Percentiles rank a stretch among this genome's conserved stretches.
These are phyloP conservation scores for Empidonax alnorum DNA, from an alignment of 2,113 vertebrate genomes.

Conservation along the genomic window DNA sequence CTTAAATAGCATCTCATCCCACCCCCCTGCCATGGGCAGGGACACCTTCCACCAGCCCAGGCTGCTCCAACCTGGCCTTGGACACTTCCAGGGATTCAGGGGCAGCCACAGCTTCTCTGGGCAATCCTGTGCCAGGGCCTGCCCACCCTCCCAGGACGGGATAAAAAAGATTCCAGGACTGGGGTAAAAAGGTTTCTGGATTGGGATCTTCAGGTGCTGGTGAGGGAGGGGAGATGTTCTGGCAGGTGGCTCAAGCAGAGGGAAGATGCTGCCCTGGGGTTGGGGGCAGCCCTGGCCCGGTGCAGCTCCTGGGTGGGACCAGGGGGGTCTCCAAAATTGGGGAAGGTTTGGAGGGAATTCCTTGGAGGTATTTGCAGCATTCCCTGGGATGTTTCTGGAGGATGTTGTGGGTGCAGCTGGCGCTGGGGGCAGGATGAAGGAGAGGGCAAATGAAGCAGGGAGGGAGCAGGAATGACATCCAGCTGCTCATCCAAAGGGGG, in stretches of 20 bases:
- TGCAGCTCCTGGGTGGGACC: neutral
- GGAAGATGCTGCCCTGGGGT: neutral
- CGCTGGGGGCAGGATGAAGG: neutral
- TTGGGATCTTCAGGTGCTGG: neutral
- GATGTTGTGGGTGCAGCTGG: neutral
- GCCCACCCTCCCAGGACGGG: neutral
- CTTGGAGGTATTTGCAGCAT: neutral
- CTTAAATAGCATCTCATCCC: accelerated
- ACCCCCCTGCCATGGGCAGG: no score
- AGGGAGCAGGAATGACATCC: neutral
- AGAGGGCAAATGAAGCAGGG: neutral
- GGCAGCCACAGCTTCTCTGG: neutral
- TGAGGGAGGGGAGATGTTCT: neutral
- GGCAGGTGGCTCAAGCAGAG: neutral
- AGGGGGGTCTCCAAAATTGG: no score
- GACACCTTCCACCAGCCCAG: neutral
- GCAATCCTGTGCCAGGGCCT: neutral
- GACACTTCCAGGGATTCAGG: neutral
- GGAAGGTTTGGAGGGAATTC: neutral
- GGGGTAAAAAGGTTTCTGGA: no score
- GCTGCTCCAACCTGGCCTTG: neutral
- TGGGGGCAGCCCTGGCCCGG: neutral
- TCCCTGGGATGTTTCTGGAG: neutral
- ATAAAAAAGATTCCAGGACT: no score
- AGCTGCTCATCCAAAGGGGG: neutral